Conservation (phyloP, 2,888 invertebrate genomes). For the Notodonta ziczac region DNA sequence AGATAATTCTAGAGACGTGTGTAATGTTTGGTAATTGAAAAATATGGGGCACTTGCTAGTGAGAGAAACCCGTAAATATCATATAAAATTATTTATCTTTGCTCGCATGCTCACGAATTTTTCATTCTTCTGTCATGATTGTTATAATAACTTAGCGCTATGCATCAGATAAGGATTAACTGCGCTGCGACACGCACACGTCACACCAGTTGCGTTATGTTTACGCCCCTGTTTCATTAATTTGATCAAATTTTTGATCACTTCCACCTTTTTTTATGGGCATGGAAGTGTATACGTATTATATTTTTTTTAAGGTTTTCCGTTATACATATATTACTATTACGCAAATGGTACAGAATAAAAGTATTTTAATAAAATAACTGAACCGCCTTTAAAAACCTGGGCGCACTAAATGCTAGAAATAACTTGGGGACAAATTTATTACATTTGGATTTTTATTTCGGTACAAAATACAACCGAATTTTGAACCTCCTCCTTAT, state of each 20-base stretch:
- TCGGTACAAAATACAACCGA: too few species aligned
- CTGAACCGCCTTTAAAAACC: too few species aligned
- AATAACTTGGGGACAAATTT: too few species aligned
- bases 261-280: not conserved
- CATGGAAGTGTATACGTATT: not conserved
- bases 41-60: not conserved
- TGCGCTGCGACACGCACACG: not conserved
- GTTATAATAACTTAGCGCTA: constrained; percentile 2
- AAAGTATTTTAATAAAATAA: too few species aligned
- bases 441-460: too few species aligned
- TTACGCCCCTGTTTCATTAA: not conserved
- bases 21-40: not conserved
- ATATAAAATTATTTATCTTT: not conserved
- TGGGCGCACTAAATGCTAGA: too few species aligned
- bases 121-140: not conserved
- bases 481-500: too few species aligned
- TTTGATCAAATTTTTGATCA: constrained; percentile 4
- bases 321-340: too few species aligned
- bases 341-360: too few species aligned
- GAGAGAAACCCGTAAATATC: not conserved
- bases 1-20: not conserved
- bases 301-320: too few species aligned
- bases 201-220: constrained; percentile 5
- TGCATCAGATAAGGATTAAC: constrained; percentile 3
- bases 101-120: constrained; percentile 2